Base-by-base conservation (phyloP, 2,797 vertebrate species). In the Chlorospingus flavigularis region DNA sequence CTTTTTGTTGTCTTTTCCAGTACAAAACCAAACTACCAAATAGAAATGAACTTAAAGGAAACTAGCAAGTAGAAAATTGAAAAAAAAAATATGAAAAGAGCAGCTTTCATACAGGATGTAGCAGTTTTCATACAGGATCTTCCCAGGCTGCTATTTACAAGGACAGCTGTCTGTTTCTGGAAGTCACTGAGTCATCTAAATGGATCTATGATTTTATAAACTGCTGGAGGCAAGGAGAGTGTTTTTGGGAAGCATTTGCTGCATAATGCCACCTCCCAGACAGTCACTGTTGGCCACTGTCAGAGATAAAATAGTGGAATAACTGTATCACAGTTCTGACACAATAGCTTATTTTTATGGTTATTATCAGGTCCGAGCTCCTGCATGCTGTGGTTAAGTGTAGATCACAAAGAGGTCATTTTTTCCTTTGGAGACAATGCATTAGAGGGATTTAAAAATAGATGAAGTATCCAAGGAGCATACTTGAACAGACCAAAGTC, bases 361-460 rank as follows among this genome's bases (percentile, higher is more conserved):
- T 75, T 58, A 40, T 92, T 45, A 48, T 85, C 37, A 87, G 20
- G 40, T 70, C 42, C 6, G 18, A 55, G 11, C 13, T 86, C 40
- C 24, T 87, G 20, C 61, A 71, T 74, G 13, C 55, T 87, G 78
- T 79, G 42, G 48, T 71, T 71, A 91, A 87, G 20, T 8, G 37
- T 31, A 45, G 37, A 89, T 68, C n/a, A 79, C 18, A 66, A 76
- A 62, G 18, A 82, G 47, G 21, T 79, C 7, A 13, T 73, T 62
- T 84, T 66, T 90, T 47, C 16, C n/a, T 61, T 88, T 45, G 54
- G 48, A 88, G 66, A 51, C 5, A 74, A 63, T 50, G 33, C 26
- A 54, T 83, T 80, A 83, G 33, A 72, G 40, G 54, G 39, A 85
- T 67, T 85, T 77, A 71, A 90, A 95, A 94, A 94, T 54, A 85